Percentiles rank a stretch among this genome's conserved stretches.
These are phyloP conservation scores for Sciurus carolinensis DNA, from an alignment of 2,797 vertebrate genomes.

Conservation along the genomic window DNA sequence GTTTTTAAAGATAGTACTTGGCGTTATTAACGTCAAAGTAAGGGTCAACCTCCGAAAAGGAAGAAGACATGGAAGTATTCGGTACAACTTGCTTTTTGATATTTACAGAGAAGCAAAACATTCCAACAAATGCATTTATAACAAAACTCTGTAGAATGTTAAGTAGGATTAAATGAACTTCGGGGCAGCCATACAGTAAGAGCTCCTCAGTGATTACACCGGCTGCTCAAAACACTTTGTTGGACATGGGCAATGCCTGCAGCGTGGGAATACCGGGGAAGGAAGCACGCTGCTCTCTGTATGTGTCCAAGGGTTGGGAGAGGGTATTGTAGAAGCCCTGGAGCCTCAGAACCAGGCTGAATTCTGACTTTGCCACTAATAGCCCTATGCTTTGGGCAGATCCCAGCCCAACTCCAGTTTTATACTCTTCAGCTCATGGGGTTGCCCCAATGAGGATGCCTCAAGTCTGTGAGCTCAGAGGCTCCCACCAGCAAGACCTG, in stretches of 20 bases:
- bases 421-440: neutral
- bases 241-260: neutral
- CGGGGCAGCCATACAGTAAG: neutral
- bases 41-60: neutral
- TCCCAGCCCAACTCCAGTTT: neutral
- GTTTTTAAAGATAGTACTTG: constrained; percentile 14
- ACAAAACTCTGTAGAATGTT: neutral
- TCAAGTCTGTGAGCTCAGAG: too few relatives aligned
- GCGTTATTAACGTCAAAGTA: neutral
- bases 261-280: neutral
- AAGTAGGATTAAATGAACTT: neutral
- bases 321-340: neutral
- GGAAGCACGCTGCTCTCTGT: neutral
- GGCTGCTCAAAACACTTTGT: neutral
- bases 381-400: neutral
- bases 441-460: neutral
- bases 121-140: neutral
- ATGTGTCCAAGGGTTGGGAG: neutral
- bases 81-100: neutral
- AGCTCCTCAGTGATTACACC: neutral
- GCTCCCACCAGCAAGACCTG: neutral
- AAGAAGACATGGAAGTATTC: neutral
- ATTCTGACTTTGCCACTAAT: neutral
- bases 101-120: neutral
- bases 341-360: neutral